phyloP scores from a whole-genome alignment of 2,797 vertebrate genomes.

The Squalus acanthias region DNA sequence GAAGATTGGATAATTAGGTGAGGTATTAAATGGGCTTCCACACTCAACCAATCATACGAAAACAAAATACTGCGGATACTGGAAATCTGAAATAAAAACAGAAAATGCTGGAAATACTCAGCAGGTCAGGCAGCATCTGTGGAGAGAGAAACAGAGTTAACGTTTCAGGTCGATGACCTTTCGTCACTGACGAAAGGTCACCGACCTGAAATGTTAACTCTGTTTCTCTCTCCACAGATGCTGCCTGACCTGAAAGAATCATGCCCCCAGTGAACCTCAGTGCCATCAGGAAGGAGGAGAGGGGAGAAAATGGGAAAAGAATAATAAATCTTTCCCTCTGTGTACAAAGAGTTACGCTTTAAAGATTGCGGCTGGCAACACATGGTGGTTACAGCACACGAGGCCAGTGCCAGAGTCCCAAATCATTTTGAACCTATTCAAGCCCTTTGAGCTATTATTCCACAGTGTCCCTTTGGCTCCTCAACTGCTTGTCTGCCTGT shows the following conservation, averaged over 20 bases:
- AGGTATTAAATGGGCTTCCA: not conserved
- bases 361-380: not conserved
- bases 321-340: not conserved
- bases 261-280: not conserved
- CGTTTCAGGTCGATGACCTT: not conserved
- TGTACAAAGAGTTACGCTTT: not conserved
- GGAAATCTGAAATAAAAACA: not conserved
- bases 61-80: not conserved
- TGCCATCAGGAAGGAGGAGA: not conserved
- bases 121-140: not conserved
- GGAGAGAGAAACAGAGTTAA: not conserved
- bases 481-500: not conserved
- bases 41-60: not conserved
- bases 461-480: not conserved
- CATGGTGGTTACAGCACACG: not conserved
- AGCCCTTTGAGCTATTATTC: not conserved
- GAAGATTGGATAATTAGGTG: not conserved
- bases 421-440: not conserved
- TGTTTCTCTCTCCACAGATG: not conserved
- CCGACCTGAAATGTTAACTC: not conserved
- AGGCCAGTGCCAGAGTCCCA: not conserved
- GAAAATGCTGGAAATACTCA: not conserved
- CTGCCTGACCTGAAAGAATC: not conserved
- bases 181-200: not conserved
- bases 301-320: not conserved